phyloP scores from a whole-genome alignment of 1,140 invertebrate genomes.

The Archegozetes longisetosus region DNA sequence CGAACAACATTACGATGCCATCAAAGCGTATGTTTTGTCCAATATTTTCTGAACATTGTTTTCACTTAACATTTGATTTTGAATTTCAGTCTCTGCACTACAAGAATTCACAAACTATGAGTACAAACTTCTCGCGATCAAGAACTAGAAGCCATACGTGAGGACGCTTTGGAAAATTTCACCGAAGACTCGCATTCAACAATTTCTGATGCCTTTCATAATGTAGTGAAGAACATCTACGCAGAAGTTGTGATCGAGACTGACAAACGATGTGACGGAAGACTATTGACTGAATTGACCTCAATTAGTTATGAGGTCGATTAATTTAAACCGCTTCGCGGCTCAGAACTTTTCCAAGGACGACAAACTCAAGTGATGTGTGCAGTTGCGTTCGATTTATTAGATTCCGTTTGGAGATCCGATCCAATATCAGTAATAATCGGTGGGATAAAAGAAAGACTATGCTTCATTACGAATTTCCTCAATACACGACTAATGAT shows the following conservation, averaged over 20 bases:
- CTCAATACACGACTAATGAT: constrained; percentile 91
- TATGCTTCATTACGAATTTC: constrained; percentile 96
- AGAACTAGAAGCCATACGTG: constrained; percentile 49
- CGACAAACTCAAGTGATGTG: constrained; percentile 94
- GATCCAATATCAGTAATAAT: constrained; percentile 76
- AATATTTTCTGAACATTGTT: no score
- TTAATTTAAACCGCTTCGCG: constrained; percentile 78
- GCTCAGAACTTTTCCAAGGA: constrained; percentile 88
- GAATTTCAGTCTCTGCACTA: constrained; percentile 12
- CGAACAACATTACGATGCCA: constrained; percentile 40
- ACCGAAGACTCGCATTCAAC: constrained; percentile 24
- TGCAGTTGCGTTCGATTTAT: constrained; percentile 85
- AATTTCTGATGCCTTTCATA: constrained; percentile 44
- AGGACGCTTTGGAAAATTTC: constrained; percentile 47
- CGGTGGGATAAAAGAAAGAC: constrained; percentile 82
- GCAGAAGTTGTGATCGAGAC: constrained; percentile 42
- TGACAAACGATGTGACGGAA: constrained; percentile 67
- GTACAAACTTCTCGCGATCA: constrained; percentile 47
- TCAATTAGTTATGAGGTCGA: constrained; percentile 67
- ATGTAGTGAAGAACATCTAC: constrained; percentile 45
- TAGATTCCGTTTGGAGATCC: constrained; percentile 70
- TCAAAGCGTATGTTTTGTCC: constrained; percentile 24
- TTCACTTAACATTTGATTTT: background rate
- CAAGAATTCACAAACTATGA: constrained; percentile 23
- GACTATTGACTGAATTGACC: constrained; percentile 53